phyloP scores from a whole-genome alignment of 2,797 vertebrate genomes.

The Fistularia tabacaria region DNA sequence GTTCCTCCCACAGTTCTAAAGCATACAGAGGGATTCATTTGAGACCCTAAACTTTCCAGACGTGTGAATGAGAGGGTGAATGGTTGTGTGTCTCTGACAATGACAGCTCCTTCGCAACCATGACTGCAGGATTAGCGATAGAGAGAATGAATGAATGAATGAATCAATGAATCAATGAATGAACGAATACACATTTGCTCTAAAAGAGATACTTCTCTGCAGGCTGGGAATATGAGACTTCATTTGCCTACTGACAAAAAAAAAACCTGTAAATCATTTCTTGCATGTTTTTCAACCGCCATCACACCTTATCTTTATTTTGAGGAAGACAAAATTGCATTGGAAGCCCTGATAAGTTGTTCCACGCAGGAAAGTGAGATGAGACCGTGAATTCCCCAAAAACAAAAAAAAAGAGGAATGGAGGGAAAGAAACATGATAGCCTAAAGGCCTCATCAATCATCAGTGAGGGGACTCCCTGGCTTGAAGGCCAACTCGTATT shows the following conservation, averaged over 20 bases:
- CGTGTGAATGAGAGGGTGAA: no score
- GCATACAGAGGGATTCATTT: no score
- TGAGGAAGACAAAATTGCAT: constrained; percentile 9
- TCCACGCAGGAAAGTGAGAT: constrained; percentile 33
- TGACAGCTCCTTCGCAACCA: no score
- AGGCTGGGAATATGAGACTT: no score
- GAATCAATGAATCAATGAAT: no score
- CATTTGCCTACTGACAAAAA: neutral
- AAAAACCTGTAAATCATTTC: neutral
- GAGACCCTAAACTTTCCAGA: no score
- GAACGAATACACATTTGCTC: no score
- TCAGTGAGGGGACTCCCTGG: constrained; percentile 54
- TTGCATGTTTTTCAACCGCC: neutral
- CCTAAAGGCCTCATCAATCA: constrained; percentile 66
- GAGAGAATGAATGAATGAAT: no score
- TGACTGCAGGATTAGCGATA: no score
- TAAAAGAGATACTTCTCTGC: no score
- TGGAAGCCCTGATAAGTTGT: constrained; percentile 14
- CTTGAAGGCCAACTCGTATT: constrained; percentile 70
- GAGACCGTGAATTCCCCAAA: constrained; percentile 36
- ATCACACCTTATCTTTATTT: neutral
- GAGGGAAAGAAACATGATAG: constrained; percentile 42
- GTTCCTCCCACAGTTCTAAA: no score
- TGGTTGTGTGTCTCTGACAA: no score
- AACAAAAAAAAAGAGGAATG: constrained; percentile 14